Conservation (phyloP, 2,113 vertebrate genomes). For the Dasypus novemcinctus region DNA sequence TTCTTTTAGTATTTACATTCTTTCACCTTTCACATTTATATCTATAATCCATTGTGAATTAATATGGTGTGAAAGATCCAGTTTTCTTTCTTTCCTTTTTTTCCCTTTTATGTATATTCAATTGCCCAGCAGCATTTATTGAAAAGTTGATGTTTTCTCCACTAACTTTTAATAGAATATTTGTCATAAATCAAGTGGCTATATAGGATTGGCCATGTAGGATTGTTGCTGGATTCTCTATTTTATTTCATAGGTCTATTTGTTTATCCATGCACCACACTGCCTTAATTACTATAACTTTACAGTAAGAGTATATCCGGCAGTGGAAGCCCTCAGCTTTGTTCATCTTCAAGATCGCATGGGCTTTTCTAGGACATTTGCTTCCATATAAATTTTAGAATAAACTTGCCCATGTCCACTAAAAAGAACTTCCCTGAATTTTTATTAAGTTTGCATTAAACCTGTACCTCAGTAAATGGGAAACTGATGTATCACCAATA, state of each 20-base stretch:
- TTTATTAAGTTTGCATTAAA: slow-evolving; percentile 12
- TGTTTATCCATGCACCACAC: not conserved
- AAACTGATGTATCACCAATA: not conserved
- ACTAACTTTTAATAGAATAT: not conserved
- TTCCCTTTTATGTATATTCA: not conserved
- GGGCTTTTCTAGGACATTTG: not conserved
- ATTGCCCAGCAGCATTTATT: not conserved
- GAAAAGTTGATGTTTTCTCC: not conserved
- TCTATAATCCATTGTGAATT: not conserved
- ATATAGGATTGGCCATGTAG: not conserved
- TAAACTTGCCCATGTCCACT: not conserved
- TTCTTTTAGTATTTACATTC: slow-evolving; percentile 4
- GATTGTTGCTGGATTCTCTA: not conserved
- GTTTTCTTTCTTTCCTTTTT: not conserved
- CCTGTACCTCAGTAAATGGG: not conserved
- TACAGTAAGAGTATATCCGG: not conserved
- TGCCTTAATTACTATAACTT: not conserved
- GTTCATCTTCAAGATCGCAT: not conserved
- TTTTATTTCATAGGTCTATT: not conserved
- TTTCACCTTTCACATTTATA: not conserved
- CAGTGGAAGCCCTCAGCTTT: not conserved
- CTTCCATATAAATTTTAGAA: not conserved
- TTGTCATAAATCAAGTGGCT: not conserved
- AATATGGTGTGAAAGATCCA: not conserved
- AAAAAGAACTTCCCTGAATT: not conserved